phyloP scores from a whole-genome alignment of 2,888 invertebrate species.

The Chloroclysta siterata region DNA sequence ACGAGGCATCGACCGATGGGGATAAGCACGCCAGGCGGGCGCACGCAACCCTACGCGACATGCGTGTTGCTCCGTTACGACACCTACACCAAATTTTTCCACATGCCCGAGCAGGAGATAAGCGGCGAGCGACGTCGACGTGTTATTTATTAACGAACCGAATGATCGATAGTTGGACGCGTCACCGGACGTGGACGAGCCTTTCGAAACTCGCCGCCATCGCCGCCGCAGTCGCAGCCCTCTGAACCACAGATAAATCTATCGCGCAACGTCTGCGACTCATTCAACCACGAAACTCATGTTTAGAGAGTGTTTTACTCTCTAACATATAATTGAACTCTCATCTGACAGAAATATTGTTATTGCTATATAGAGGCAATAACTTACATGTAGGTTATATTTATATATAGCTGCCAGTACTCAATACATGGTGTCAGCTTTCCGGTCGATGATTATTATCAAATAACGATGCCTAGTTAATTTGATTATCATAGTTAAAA shows the following conservation, averaged over 20 bases:
- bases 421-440: no score
- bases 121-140: slow-evolving; percentile 80
- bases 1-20: slow-evolving; percentile 71
- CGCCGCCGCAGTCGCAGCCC: slow-evolving; percentile 52
- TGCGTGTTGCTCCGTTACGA: slow-evolving; percentile 82
- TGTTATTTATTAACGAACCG: slow-evolving; percentile 85
- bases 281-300: slow-evolving; percentile 58
- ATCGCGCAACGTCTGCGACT: slow-evolving; percentile 63
- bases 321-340: slow-evolving; percentile 17
- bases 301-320: slow-evolving; percentile 35
- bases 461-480: no score
- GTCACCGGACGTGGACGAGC: slow-evolving; percentile 81
- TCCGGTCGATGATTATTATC: no score
- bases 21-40: slow-evolving; percentile 70
- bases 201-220: slow-evolving; percentile 77
- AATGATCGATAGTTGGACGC: slow-evolving; percentile 85
- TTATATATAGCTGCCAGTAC: neutral
- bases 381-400: neutral
- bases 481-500: no score
- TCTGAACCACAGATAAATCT: slow-evolving; percentile 61
- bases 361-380: slow-evolving; percentile 2
- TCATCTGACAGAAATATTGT: slow-evolving; percentile 17
- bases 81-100: slow-evolving; percentile 85
- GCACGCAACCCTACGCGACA: slow-evolving; percentile 75
- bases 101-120: slow-evolving; percentile 84